A percentile compares a stretch with the other conserved stretches of the same genome.
Evolutionary conservation across 1,140 invertebrate genomes (phyloP).

Genomic region (Pygmarrhopalites habei): DNA sequence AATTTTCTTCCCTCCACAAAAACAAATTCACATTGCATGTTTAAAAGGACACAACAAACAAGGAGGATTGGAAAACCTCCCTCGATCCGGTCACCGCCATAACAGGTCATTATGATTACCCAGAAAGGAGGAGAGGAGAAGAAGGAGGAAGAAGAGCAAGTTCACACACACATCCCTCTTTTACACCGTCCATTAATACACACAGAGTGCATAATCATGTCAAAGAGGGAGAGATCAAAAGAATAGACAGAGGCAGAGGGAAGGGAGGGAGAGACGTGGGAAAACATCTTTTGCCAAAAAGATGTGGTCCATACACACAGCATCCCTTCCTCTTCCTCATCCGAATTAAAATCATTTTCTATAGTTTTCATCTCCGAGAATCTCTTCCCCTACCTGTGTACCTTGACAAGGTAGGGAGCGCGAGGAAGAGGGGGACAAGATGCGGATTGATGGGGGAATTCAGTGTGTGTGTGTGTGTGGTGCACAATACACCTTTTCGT

Average conservation of each 20-base stretch:
- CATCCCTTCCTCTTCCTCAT: conserved; percentile 21
- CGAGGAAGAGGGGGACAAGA: neutral
- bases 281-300: conserved; percentile 29
- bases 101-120: conserved; percentile 27
- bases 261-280: conserved; percentile 22
- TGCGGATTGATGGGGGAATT: neutral
- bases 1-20: no score
- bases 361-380: no score
- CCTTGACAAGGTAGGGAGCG: neutral
- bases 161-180: no score
- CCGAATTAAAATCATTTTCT: conserved; percentile 16
- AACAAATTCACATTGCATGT: no score
- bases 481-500: conserved; percentile 21
- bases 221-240: neutral
- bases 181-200: no score
- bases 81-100: conserved; percentile 13
- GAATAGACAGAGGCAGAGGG: neutral
- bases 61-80: conserved; percentile 13
- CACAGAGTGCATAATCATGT: no score
- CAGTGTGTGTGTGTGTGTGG: no score
- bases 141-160: no score
- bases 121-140: neutral
- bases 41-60: no score
- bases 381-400: neutral
- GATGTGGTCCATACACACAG: conserved; percentile 1